A percentile compares a stretch with the other conserved stretches of the same genome.
phyloP scores from a whole-genome alignment of 1,140 invertebrate species.

The Scaptomyza graminum region DNA sequence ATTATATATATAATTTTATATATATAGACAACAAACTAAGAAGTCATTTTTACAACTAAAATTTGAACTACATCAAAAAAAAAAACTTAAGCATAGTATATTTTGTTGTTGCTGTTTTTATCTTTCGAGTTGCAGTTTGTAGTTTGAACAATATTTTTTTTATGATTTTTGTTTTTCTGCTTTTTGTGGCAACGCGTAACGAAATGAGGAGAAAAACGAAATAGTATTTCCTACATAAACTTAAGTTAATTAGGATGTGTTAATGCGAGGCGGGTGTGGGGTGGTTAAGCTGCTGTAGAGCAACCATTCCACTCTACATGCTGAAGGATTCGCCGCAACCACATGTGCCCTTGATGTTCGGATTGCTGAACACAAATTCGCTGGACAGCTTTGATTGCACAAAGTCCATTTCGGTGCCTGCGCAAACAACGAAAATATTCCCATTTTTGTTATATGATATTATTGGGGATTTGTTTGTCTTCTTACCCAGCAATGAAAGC shows the following conservation, averaged over 20 bases:
- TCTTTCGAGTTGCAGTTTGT: slow-evolving; percentile 18
- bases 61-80: no score
- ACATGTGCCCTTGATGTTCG: slow-evolving; percentile 99
- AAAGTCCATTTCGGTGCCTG: slow-evolving; percentile 99
- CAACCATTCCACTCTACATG: slow-evolving; percentile 85
- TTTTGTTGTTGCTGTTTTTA: no score
- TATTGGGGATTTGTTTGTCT: background rate
- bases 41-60: no score
- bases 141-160: background rate
- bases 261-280: slow-evolving; percentile 62
- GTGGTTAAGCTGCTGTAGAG: slow-evolving; percentile 41
- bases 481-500: slow-evolving; percentile 92
- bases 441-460: background rate
- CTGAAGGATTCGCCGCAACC: slow-evolving; percentile 99
- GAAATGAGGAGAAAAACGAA: slow-evolving; percentile 10
- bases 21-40: no score
- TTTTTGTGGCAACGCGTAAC: background rate
- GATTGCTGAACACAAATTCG: slow-evolving; percentile 99
- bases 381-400: slow-evolving; percentile 94
- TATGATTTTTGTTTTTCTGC: background rate
- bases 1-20: no score
- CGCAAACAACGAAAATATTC: background rate
- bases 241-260: slow-evolving; percentile 47
- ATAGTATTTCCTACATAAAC: slow-evolving; percentile 43
- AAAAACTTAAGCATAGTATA: no score